A percentile compares a stretch with the other conserved stretches of the same genome.
Conservation (phyloP, 2,113 vertebrate species). For the Cardinalis cardinalis region DNA sequence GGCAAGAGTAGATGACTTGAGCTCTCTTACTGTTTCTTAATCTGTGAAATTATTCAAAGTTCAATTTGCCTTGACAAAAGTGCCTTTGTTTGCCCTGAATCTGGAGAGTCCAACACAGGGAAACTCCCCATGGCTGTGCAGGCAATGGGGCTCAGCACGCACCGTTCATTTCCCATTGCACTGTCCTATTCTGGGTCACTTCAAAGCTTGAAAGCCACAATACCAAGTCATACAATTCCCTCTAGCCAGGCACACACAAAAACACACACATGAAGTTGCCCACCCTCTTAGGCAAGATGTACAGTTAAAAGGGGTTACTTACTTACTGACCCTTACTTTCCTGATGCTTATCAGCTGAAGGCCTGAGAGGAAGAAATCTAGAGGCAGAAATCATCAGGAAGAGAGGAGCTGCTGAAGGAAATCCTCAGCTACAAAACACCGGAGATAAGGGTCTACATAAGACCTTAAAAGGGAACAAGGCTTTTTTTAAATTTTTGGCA, state of each 20-base stretch:
- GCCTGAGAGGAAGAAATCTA: background rate
- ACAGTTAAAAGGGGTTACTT: background rate
- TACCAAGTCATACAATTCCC: background rate
- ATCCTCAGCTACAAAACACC: background rate
- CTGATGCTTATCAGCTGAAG: background rate
- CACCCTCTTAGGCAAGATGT: background rate
- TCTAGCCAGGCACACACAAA: background rate
- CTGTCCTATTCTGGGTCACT: accelerated
- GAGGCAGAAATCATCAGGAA: background rate
- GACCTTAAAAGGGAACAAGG: conserved; percentile 3
- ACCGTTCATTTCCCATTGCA: accelerated
- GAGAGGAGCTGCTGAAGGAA: background rate
- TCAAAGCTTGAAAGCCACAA: background rate
- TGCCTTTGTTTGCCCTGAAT: background rate
- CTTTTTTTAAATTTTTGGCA: background rate
- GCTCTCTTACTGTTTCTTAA: background rate
- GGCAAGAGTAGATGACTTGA: background rate
- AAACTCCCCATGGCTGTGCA: background rate
- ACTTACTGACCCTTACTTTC: background rate
- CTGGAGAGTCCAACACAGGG: background rate
- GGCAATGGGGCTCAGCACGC: background rate
- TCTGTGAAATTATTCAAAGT: conserved; percentile 20
- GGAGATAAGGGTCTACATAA: background rate
- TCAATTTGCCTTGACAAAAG: background rate
- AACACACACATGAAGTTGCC: background rate